Evolutionary conservation across 2,797 vertebrate species (phyloP).

Genomic region (Serranus cabrilla): DNA sequence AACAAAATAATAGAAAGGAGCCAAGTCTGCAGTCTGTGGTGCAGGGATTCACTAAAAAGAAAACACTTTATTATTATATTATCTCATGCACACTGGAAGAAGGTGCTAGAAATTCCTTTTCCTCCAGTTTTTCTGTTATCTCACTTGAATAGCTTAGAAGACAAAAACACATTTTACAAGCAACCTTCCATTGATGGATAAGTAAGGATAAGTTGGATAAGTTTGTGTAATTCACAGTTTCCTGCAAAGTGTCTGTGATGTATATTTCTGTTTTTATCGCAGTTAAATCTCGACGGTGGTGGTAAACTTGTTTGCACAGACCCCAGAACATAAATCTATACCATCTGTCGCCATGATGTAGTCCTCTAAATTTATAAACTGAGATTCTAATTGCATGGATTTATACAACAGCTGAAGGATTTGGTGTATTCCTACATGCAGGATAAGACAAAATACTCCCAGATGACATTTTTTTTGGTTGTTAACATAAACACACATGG

Average conservation of each 20-base stretch:
- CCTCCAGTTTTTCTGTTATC: neutral
- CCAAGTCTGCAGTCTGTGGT: neutral
- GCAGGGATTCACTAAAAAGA: neutral
- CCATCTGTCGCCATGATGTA: conserved; percentile 48
- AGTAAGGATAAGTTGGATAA: too few species aligned
- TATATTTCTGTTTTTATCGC: conserved; percentile 27
- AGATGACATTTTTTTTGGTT: neutral
- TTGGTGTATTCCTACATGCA: conserved; percentile 24
- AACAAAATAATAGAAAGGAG: conserved; percentile 3
- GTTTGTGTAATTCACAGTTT: conserved; percentile 2
- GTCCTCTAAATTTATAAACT: conserved; percentile 21
- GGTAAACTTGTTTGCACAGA: conserved; percentile 22
- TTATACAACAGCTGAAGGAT: conserved; percentile 52
- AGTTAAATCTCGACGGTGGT: neutral
- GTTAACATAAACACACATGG: neutral
- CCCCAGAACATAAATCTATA: conserved; percentile 25
- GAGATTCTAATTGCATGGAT: conserved; percentile 44
- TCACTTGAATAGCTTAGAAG: neutral
- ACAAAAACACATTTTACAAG: conserved; percentile 18
- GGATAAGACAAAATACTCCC: conserved; percentile 24
- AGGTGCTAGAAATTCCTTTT: neutral
- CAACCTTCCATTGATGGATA: neutral
- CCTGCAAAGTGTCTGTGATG: conserved; percentile 7
- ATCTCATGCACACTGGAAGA: neutral
- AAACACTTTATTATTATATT: neutral